Evolutionary conservation across 1,140 invertebrate genomes (phyloP).

Genomic region (Bilobella aurantiaca): DNA sequence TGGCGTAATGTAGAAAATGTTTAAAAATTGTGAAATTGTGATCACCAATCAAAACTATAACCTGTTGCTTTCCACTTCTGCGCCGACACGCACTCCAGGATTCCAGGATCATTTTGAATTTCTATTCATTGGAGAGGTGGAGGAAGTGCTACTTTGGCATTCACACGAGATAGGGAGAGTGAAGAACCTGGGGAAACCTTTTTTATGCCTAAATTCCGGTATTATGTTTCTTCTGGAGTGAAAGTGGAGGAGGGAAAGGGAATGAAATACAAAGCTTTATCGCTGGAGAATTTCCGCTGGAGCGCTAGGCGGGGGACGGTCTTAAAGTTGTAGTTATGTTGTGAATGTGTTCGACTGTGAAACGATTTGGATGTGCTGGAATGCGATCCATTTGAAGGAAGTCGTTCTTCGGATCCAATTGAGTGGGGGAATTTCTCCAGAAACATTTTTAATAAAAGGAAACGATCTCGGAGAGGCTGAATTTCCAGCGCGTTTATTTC

Average conservation of each 20-base stretch:
- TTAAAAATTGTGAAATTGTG: too few species aligned
- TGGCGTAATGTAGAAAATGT: too few species aligned
- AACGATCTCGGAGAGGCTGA: neutral
- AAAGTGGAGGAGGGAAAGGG: neutral
- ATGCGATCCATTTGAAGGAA: neutral
- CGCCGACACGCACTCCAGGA: too few species aligned
- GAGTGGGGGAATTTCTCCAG: neutral
- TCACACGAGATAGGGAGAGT: too few species aligned
- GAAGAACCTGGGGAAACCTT: too few species aligned
- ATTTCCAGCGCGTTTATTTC: neutral
- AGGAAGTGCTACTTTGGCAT: too few species aligned
- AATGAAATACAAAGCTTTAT: neutral
- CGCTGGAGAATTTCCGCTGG: neutral
- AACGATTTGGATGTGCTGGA: neutral
- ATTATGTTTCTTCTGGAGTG: neutral
- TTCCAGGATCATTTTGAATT: too few species aligned
- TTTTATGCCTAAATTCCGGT: too few species aligned
- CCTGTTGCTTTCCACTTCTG: too few species aligned
- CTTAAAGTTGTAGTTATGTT: neutral
- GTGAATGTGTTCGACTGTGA: neutral
- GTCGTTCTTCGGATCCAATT: neutral
- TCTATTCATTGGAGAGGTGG: too few species aligned
- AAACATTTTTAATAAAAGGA: constrained; percentile 6
- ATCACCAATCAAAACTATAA: too few species aligned
- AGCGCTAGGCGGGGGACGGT: neutral